Conservation (phyloP, 2,797 vertebrate species). For the Epinephelus awoara region DNA sequence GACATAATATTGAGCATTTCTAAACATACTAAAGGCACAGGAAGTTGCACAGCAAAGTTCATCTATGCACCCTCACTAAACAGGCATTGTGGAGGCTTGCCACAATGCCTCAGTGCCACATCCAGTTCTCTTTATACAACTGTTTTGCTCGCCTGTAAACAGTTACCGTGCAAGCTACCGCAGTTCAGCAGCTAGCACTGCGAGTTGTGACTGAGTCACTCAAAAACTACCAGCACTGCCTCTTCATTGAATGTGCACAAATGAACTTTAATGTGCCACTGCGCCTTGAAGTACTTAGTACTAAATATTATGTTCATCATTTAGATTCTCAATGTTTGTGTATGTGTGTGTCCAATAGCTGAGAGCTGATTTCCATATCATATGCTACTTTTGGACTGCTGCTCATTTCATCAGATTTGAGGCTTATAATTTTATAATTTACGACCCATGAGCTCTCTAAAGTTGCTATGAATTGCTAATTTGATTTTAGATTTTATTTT, state of each 20-base stretch:
- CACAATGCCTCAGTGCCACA: too few relatives aligned
- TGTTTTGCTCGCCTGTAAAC: neutral
- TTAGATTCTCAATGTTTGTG: too few relatives aligned
- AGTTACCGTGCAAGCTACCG: neutral
- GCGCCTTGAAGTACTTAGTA: too few relatives aligned
- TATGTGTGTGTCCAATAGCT: too few relatives aligned
- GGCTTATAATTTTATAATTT: constrained; percentile 43
- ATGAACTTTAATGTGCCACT: neutral
- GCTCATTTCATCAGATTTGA: constrained; percentile 48
- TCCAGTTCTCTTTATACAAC: too few relatives aligned
- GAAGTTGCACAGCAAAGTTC: too few relatives aligned
- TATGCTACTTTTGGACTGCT: constrained; percentile 23
- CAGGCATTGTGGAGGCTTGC: too few relatives aligned
- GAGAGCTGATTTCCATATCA: constrained; percentile 36
- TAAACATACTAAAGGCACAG: too few relatives aligned
- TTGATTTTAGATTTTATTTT: constrained; percentile 40
- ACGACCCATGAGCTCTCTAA: constrained; percentile 25
- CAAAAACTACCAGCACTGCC: neutral
- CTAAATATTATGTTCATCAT: too few relatives aligned
- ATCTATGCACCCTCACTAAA: too few relatives aligned
- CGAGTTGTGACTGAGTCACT: neutral
- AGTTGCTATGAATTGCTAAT: constrained; percentile 25
- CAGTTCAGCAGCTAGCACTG: neutral
- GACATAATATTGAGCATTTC: too few relatives aligned
- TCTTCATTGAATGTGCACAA: neutral